Evolutionary conservation across 1,140 invertebrate genomes (phyloP).

Genomic region (Leptopilina clavipes): DNA sequence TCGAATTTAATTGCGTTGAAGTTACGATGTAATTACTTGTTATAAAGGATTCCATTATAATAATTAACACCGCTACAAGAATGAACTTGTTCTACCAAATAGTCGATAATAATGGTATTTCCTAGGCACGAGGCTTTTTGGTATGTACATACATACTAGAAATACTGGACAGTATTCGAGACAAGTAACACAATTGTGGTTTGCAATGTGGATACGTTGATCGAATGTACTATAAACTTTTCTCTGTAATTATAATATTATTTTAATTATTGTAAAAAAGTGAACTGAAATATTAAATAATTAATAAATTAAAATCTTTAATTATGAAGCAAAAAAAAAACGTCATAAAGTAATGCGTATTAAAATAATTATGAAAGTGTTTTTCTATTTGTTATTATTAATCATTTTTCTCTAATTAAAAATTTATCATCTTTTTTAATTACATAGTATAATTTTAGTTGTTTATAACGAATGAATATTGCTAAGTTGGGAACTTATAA

Average conservation of each 20-base stretch:
- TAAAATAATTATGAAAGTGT: no score
- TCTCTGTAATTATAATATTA: not conserved
- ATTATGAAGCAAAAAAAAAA: no score
- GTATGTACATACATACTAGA: not conserved
- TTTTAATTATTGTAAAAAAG: not conserved
- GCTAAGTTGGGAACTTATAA: no score
- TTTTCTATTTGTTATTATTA: no score
- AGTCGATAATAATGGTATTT: slow-evolving; percentile 19
- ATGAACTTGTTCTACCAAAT: not conserved
- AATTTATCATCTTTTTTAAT: no score
- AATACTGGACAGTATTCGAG: slow-evolving; percentile 1
- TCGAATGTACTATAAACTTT: not conserved
- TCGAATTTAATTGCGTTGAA: slow-evolving; percentile 5
- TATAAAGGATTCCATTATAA: slow-evolving; percentile 32
- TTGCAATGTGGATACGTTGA: not conserved
- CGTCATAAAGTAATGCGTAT: no score
- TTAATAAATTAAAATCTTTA: no score
- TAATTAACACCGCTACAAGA: slow-evolving; percentile 19
- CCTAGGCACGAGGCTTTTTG: not conserved
- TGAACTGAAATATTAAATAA: no score
- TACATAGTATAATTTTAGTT: no score
- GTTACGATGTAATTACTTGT: slow-evolving; percentile 17
- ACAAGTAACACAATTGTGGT: not conserved
- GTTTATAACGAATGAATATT: no score
- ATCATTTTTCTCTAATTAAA: no score